Evolutionary conservation across 2,113 vertebrate genomes (phyloP), one percentile per base, ranked within the genome.

Genomic region (Centropus unirufus): DNA sequence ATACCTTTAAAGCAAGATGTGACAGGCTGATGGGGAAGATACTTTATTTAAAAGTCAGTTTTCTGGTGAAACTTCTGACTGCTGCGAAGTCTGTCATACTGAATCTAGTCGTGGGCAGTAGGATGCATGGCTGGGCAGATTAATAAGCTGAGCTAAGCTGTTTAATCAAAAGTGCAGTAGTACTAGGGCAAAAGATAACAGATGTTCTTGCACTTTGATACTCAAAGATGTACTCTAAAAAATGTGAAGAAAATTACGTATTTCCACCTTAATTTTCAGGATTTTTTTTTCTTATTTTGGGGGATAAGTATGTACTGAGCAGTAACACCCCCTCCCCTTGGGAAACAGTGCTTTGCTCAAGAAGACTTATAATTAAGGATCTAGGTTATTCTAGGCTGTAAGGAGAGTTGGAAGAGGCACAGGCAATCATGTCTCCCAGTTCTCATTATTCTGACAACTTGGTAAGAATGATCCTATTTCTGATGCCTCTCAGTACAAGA

Each of bases 1-100:
- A 97, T 97, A 96, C 97, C 80, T 97, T 96, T 95, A 94, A 96
- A 97, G 97, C 89, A 70, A 94, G 91, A 63, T 96, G 97, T 97
- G 96, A 92, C 94, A 92, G 87, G 52, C 92, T 92, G 96, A 95
- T 93, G 26, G 74, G 83, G 88, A 92, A 92, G 92, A 89, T 89
- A 81, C 88, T 96, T 96, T 93, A 95, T 97, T 96, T 97, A 92
- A 92, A 97, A 96, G 91, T 94, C 91, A 62, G 91, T 90, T 93
- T 96, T 77, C 90, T 73, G 34, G 34, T 91, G 67, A 87, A 96
- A 89, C 93, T 91, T 78, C 46, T 5, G 52, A 47, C 91, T 89
- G 58, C 72, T 87, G 55, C 49, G 47, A 75, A 87, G 89, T 76
- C 36, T 89, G 47, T 79, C 92, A n/a, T 70, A 4, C 20, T 73